Percentiles rank a stretch among this genome's conserved stretches.
phyloP scores from a whole-genome alignment of 2,113 vertebrate genomes.

The Poeciliopsis prolifica region DNA sequence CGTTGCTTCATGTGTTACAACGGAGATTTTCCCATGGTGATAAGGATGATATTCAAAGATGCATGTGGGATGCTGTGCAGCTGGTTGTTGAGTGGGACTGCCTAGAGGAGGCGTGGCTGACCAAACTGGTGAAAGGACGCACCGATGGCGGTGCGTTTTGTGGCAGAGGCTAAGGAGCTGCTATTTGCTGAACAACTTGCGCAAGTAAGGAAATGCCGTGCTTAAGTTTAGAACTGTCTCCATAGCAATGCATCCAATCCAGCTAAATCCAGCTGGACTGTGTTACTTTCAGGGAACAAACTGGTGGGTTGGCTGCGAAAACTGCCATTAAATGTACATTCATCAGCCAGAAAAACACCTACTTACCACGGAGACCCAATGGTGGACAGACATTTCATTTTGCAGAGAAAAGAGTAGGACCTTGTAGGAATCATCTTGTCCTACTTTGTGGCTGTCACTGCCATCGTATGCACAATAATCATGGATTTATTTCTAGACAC shows the following conservation, averaged over 20 bases:
- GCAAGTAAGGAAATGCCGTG: neutral
- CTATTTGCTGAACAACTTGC: neutral
- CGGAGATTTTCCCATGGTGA: neutral
- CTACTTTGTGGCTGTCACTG: neutral
- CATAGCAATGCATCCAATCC: neutral
- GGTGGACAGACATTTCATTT: neutral
- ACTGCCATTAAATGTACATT: no score
- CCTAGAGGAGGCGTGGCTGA: neutral
- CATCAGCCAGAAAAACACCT: neutral
- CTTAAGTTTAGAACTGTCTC: neutral
- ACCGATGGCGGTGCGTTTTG: neutral
- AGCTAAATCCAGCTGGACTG: neutral
- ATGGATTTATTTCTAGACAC: conserved; percentile 25
- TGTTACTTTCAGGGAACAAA: neutral
- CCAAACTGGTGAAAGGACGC: neutral
- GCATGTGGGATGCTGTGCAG: neutral
- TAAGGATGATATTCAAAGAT: neutral
- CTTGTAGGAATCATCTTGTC: neutral
- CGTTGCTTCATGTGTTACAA: no score
- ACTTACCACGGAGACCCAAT: neutral
- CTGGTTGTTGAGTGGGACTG: no score
- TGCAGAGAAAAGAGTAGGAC: neutral
- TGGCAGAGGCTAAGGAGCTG: neutral
- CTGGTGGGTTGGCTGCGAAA: neutral
- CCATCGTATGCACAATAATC: neutral